Conservation (phyloP, 2,888 invertebrate genomes). For the Coleophora flavipennella region DNA sequence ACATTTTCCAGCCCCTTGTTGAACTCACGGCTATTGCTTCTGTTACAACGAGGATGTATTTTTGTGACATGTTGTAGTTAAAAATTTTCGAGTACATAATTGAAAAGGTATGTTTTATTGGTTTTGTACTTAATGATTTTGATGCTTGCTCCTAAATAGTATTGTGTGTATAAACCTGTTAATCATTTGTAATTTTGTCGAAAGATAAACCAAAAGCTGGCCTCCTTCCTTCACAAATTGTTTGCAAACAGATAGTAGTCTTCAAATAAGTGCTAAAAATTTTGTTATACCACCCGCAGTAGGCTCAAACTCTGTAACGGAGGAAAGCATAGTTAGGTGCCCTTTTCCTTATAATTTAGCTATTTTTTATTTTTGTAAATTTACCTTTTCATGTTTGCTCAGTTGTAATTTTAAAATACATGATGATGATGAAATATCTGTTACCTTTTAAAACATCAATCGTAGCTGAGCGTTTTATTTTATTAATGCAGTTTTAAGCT, state of each 20-base stretch:
- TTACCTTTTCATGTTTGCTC: not conserved
- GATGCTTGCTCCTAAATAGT: conserved; percentile 57
- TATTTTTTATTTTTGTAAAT: too few relatives aligned
- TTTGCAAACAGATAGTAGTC: conserved; percentile 76
- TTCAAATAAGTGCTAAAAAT: too few relatives aligned
- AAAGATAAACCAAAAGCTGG: conserved; percentile 70
- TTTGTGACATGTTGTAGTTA: conserved; percentile 71
- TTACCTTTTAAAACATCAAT: too few relatives aligned
- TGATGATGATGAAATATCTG: too few relatives aligned
- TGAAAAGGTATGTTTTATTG: conserved; percentile 72
- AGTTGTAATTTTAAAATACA: not conserved
- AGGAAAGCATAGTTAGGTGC: too few relatives aligned
- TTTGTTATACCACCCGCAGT: too few relatives aligned
- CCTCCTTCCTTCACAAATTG: conserved; percentile 88
- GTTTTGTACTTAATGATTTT: conserved; percentile 57
- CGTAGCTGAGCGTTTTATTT: too few relatives aligned
- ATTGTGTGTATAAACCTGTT: conserved; percentile 43
- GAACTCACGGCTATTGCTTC: conserved; percentile 30
- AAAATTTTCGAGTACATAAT: conserved; percentile 40
- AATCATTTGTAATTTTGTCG: conserved; percentile 24
- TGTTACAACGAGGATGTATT: conserved; percentile 50
- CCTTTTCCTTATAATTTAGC: too few relatives aligned
- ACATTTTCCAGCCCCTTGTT: conserved; percentile 36
- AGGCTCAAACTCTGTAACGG: too few relatives aligned
- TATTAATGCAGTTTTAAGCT: too few relatives aligned